A percentile compares a stretch with the other conserved stretches of the same genome.
phyloP scores from a whole-genome alignment of 2,888 invertebrate species.

The Galeruca laticollis region DNA sequence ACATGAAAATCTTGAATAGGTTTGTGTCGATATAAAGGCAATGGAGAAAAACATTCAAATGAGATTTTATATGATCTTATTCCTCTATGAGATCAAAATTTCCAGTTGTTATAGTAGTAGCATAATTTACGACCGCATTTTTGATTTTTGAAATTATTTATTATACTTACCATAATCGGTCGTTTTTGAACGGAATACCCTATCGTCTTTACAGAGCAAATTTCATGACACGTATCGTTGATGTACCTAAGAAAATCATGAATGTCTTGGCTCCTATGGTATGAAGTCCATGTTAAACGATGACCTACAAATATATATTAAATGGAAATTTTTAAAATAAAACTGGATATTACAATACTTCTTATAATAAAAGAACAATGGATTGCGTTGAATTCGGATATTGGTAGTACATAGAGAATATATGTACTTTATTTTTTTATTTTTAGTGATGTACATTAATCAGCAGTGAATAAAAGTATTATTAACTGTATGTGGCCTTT shows the following conservation, averaged over 20 bases:
- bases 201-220: constrained; percentile 79
- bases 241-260: constrained; percentile 80
- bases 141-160: background rate
- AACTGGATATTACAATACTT: background rate
- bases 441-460: too few species aligned
- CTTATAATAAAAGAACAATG: constrained; percentile 8
- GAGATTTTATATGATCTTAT: too few species aligned
- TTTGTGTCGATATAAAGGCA: too few species aligned
- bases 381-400: too few species aligned
- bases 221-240: constrained; percentile 77
- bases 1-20: too few species aligned
- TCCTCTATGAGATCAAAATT: too few species aligned
- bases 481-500: too few species aligned
- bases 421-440: too few species aligned
- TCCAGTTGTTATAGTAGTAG: background rate
- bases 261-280: constrained; percentile 78
- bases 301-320: constrained; percentile 62
- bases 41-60: too few species aligned
- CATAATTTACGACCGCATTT: background rate
- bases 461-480: too few species aligned
- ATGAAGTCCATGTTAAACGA: constrained; percentile 82
- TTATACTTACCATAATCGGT: constrained; percentile 73
- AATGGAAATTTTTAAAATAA: background rate
- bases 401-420: too few species aligned
- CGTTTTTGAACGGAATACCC: constrained; percentile 82